Percentiles rank a stretch among this genome's conserved stretches.
Conservation (phyloP, 1,140 invertebrate genomes). For the Teleopsis dalmanni region DNA sequence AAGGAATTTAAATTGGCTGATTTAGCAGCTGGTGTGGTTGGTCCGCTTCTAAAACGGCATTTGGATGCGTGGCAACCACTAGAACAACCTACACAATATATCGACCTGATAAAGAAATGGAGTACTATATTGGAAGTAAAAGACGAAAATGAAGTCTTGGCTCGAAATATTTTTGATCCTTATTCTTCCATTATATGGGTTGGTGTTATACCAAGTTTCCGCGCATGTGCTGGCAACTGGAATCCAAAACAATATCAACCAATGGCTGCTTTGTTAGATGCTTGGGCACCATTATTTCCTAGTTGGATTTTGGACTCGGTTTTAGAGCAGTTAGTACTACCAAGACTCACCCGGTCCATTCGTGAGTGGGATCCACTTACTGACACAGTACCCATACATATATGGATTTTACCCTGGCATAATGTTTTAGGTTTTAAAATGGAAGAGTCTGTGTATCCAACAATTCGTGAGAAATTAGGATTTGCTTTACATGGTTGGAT, state of each 20-base stretch:
- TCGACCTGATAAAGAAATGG: conserved; percentile 67
- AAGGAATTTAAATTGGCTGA: conserved; percentile 57
- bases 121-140: conserved; percentile 53
- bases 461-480: conserved; percentile 85
- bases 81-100: conserved; percentile 52
- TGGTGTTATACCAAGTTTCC: conserved; percentile 70
- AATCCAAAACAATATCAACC: conserved; percentile 64
- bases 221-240: conserved; percentile 51
- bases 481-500: conserved; percentile 84
- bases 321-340: conserved; percentile 72
- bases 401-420: conserved; percentile 93
- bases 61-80: conserved; percentile 70
- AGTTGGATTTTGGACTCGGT: conserved; percentile 77
- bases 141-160: conserved; percentile 22
- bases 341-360: conserved; percentile 70
- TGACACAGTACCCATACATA: conserved; percentile 88
- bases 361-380: conserved; percentile 90
- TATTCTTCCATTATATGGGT: conserved; percentile 83
- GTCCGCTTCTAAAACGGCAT: conserved; percentile 59
- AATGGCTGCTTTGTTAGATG: conserved; percentile 71
- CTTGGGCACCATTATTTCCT: conserved; percentile 75
- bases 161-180: conserved; percentile 57
- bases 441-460: conserved; percentile 78
- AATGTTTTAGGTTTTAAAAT: conserved; percentile 49
- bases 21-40: conserved; percentile 58